Evolutionary conservation across 2,888 invertebrate species (phyloP).

Genomic region (Merodon equestris): DNA sequence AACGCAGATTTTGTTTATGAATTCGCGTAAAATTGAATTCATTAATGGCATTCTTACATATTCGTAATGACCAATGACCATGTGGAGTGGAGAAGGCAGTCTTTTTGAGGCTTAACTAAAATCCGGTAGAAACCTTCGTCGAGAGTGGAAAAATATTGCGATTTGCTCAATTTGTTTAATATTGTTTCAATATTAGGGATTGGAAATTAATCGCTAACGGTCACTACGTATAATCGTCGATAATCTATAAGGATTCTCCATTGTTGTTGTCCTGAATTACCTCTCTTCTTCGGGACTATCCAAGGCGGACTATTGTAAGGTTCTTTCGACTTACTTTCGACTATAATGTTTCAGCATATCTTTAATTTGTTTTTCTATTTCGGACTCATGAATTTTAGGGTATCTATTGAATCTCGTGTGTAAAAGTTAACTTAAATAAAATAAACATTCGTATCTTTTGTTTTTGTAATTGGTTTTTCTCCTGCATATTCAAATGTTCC

Average conservation of each 20-base stretch:
- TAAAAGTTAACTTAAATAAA: no score
- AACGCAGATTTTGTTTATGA: no score
- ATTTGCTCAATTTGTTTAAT: conserved; percentile 1
- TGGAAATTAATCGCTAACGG: not conserved
- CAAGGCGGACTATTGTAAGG: not conserved
- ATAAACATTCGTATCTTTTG: no score
- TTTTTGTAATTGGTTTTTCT: no score
- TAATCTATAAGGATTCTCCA: conserved; percentile 6
- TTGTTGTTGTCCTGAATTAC: not conserved
- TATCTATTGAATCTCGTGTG: conserved; percentile 1
- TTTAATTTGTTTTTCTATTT: not conserved
- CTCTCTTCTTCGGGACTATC: conserved; percentile 10
- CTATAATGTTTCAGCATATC: conserved; percentile 10
- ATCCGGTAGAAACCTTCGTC: conserved; percentile 42
- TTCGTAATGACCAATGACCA: conserved; percentile 40
- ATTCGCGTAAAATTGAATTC: conserved; percentile 5
- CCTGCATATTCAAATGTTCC: no score
- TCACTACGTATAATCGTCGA: not conserved
- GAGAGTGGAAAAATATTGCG: conserved; percentile 11
- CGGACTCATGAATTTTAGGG: conserved; percentile 1
- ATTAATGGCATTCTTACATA: conserved; percentile 23
- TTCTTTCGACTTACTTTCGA: not conserved
- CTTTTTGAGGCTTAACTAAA: conserved; percentile 24
- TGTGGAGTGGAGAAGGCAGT: conserved; percentile 39
- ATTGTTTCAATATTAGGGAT: conserved; percentile 13